Conservation (phyloP, 2,113 vertebrate genomes). For the Sterrhoptilus dennistouni region DNA sequence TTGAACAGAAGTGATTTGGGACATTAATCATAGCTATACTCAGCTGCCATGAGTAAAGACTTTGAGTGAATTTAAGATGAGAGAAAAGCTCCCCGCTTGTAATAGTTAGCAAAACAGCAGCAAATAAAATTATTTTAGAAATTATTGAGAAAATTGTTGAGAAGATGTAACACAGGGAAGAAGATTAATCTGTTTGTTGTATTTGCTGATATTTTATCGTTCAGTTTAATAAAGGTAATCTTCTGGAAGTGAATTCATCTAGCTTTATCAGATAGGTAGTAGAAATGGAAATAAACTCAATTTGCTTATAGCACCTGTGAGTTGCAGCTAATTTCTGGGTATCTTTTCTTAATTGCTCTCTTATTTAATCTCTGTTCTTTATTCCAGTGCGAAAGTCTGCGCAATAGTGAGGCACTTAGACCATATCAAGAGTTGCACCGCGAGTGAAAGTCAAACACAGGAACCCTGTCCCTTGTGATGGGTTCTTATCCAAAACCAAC, state of each 20-base stretch:
- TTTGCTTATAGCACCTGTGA: not conserved
- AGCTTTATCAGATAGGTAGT: not conserved
- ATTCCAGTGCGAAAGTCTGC: not conserved
- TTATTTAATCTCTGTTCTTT: not conserved
- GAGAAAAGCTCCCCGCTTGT: not conserved
- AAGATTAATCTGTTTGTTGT: not conserved
- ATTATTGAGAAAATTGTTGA: not conserved
- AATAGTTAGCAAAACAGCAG: not conserved
- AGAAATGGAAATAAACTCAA: not conserved
- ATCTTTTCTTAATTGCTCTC: not conserved
- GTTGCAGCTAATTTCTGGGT: not conserved
- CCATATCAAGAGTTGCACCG: accelerated
- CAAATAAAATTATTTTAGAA: not conserved
- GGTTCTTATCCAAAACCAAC: not conserved
- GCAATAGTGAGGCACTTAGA: not conserved
- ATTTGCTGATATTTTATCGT: not conserved
- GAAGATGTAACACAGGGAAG: not conserved
- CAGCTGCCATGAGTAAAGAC: not conserved
- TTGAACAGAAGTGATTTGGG: not conserved
- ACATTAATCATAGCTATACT: not conserved
- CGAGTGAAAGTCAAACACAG: not conserved
- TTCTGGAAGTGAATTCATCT: not conserved
- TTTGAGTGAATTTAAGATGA: not conserved
- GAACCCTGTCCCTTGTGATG: not conserved
- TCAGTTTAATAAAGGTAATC: not conserved